phyloP scores from a whole-genome alignment of 2,113 vertebrate species.

The Tyto alba region DNA sequence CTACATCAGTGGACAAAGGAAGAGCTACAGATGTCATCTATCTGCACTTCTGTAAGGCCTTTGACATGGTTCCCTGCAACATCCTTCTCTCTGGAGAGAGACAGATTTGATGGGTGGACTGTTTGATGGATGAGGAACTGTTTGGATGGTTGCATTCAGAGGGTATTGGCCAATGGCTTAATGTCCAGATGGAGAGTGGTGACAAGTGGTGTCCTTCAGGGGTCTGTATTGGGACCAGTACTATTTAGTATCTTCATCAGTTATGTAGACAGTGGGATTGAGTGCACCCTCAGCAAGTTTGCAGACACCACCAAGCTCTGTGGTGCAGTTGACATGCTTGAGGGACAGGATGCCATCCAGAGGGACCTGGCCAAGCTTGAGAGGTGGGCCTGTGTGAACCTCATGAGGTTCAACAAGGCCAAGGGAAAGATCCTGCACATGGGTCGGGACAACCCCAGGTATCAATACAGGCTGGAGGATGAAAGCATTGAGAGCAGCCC shows the following conservation, averaged over 20 bases:
- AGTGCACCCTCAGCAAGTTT: background rate
- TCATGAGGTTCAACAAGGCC: no score
- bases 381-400: no score
- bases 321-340: background rate
- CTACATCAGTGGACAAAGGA: no score
- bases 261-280: background rate
- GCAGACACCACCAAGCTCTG: background rate
- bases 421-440: no score
- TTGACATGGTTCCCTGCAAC: no score
- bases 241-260: background rate
- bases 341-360: background rate
- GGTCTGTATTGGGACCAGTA: background rate
- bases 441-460: no score
- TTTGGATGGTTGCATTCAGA: background rate
- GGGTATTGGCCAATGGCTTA: accelerated
- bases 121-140: background rate
- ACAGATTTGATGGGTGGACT: background rate
- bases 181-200: accelerated
- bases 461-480: no score
- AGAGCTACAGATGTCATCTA: no score
- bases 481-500: no score
- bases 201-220: background rate
- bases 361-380: no score
- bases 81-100: no score
- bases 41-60: no score